A percentile compares a stretch with the other conserved stretches of the same genome.
phyloP scores from a whole-genome alignment of 2,797 vertebrate genomes.

The Bryconaethiops microstoma region DNA sequence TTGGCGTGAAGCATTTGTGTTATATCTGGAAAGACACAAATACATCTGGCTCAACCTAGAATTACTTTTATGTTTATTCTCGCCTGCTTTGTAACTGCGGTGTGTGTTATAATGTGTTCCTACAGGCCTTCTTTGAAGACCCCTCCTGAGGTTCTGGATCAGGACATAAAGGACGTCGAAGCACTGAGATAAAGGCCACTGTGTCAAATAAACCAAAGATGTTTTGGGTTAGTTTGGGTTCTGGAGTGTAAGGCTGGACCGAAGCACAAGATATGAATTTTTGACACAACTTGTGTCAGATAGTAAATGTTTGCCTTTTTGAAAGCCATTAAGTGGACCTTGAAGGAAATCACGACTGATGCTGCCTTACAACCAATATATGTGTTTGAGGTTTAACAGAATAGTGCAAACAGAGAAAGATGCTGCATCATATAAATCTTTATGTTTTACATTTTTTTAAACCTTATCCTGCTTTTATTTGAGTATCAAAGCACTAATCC shows the following conservation, averaged over 20 bases:
- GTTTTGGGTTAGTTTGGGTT: background rate
- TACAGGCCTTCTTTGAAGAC: slow-evolving; percentile 36
- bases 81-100: slow-evolving; percentile 10
- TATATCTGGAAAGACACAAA: background rate
- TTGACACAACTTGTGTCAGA: background rate
- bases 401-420: too few species aligned
- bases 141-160: slow-evolving; percentile 33
- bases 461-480: too few species aligned
- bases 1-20: background rate
- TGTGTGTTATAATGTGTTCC: background rate
- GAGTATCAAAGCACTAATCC: too few species aligned
- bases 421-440: too few species aligned
- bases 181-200: slow-evolving; percentile 40
- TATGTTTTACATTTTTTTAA: too few species aligned
- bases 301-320: background rate
- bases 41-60: background rate
- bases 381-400: too few species aligned
- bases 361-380: background rate
- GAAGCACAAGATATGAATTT: too few species aligned
- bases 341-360: background rate
- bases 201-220: background rate
- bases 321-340: background rate
- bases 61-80: background rate
- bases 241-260: background rate
- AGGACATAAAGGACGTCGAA: slow-evolving; percentile 52